These are phyloP conservation scores for Ips nitidus DNA, from an alignment of 1,140 invertebrate genomes.

Conservation along the genomic window DNA sequence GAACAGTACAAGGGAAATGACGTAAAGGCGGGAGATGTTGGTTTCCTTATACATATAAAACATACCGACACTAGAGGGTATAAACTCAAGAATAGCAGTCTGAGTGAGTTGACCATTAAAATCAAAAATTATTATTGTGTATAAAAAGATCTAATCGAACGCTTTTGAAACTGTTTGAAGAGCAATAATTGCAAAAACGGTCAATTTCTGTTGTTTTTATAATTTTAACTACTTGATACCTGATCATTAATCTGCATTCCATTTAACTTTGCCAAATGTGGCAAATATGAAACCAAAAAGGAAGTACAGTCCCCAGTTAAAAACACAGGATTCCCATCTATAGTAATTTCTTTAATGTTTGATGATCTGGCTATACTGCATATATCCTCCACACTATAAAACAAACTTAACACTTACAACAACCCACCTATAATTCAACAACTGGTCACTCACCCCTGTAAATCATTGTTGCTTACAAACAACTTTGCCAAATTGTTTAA, in stretches of 20 bases:
- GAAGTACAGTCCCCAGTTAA: slow-evolving; percentile 72
- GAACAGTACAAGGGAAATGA: too few species aligned
- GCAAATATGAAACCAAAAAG: slow-evolving; percentile 76
- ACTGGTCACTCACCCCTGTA: slow-evolving; percentile 62
- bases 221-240: slow-evolving; percentile 41
- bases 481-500: slow-evolving; percentile 79
- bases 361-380: slow-evolving; percentile 71
- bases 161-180: too few species aligned
- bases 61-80: too few species aligned
- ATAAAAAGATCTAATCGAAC: too few species aligned
- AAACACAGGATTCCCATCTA: slow-evolving; percentile 84
- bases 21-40: too few species aligned
- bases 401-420: slow-evolving; percentile 5
- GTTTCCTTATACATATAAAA: too few species aligned
- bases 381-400: slow-evolving; percentile 78
- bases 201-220: slow-evolving; percentile 3
- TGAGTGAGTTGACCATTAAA: too few species aligned
- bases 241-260: slow-evolving; percentile 77
- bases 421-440: background rate
- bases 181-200: too few species aligned
- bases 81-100: too few species aligned
- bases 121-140: too few species aligned
- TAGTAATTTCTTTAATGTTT: slow-evolving; percentile 76
- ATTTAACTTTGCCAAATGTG: slow-evolving; percentile 68
- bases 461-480: slow-evolving; percentile 84